Conservation (phyloP, 2,797 vertebrate species). For the Erpetoichthys calabaricus region DNA sequence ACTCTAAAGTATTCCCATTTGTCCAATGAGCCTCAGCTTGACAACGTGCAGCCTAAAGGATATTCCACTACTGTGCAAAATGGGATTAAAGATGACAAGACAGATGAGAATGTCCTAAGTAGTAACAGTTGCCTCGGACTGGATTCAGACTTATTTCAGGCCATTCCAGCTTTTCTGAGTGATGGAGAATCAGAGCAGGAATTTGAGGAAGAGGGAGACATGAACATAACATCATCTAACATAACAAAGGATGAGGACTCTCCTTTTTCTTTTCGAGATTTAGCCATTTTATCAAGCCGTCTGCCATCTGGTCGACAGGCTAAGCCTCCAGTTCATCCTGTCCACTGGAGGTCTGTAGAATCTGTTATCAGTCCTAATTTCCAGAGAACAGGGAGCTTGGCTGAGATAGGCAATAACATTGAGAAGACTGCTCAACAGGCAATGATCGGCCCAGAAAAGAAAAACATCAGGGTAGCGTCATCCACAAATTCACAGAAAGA, state of each 20-base stretch:
- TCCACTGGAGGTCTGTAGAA: slow-evolving; percentile 10
- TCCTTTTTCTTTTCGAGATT: slow-evolving; percentile 8
- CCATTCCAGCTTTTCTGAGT: slow-evolving; percentile 35
- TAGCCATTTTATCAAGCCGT: slow-evolving; percentile 19
- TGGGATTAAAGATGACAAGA: slow-evolving; percentile 7
- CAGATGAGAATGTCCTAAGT: slow-evolving; percentile 12
- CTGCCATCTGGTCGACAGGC: slow-evolving; percentile 29
- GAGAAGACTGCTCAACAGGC: neutral
- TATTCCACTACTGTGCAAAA: too few species aligned
- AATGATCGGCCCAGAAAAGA: slow-evolving; percentile 10
- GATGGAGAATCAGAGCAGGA: slow-evolving; percentile 28
- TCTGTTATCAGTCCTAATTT: neutral
- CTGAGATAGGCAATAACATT: too few species aligned
- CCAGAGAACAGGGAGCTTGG: neutral
- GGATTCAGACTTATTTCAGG: slow-evolving; percentile 31
- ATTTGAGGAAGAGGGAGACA: slow-evolving; percentile 3
- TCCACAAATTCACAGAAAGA: neutral
- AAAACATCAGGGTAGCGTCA: slow-evolving; percentile 12
- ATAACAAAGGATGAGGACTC: slow-evolving; percentile 22
- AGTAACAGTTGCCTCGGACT: too few species aligned
- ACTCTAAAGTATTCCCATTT: slow-evolving; percentile 14
- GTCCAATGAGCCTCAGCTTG: too few species aligned
- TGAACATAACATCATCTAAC: too few species aligned
- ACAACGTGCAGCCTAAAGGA: too few species aligned
- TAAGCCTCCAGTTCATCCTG: slow-evolving; percentile 11